phyloP scores from a whole-genome alignment of 2,888 invertebrate genomes.

The Aethes cnicana region DNA sequence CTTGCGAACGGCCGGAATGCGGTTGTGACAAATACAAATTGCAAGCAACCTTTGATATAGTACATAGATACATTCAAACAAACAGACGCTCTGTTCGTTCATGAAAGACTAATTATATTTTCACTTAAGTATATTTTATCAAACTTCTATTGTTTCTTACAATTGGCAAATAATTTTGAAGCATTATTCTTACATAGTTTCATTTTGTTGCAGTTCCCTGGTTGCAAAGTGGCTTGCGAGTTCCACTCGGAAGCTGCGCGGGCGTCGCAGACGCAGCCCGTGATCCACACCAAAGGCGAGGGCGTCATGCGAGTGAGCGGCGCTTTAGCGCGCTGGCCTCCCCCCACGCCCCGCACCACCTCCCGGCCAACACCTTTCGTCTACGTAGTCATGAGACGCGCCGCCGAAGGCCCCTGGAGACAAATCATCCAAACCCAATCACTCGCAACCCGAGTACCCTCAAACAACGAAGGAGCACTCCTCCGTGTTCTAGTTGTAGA shows the following conservation, averaged over 20 bases:
- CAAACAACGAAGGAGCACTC: conserved; percentile 84
- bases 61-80: conserved; percentile 8
- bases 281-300: conserved; percentile 87
- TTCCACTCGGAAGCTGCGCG: conserved; percentile 85
- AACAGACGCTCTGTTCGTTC: too few species aligned
- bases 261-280: conserved; percentile 85
- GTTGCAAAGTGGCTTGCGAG: conserved; percentile 87
- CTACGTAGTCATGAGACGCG: conserved; percentile 87
- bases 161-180: conserved; percentile 6
- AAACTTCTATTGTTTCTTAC: conserved; percentile 12
- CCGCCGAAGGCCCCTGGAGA: conserved; percentile 84
- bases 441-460: conserved; percentile 84
- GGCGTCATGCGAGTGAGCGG: conserved; percentile 85
- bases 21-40: conserved; percentile 23
- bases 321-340: conserved; percentile 85
- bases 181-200: conserved; percentile 33
- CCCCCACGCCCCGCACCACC: conserved; percentile 81
- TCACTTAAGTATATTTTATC: too few species aligned
- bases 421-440: conserved; percentile 86
- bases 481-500: conserved; percentile 87
- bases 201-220: conserved; percentile 84
- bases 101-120: too few species aligned
- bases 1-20: conserved; percentile 7
- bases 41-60: conserved; percentile 24
- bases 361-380: conserved; percentile 84